phyloP scores from a whole-genome alignment of 2,888 invertebrate genomes.

The Pyralis farinalis region DNA sequence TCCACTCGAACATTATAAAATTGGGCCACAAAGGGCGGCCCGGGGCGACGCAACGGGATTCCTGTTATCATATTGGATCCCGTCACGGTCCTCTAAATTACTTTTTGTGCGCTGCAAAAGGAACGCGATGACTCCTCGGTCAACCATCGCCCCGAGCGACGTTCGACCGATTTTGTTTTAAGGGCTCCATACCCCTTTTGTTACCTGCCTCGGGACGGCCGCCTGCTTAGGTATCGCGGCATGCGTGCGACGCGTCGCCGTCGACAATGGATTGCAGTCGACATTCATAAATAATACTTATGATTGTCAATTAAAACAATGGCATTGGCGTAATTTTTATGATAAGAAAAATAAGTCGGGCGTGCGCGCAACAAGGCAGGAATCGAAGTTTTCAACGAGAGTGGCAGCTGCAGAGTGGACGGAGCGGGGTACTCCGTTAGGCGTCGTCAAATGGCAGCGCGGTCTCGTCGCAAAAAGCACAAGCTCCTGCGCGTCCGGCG shows the following conservation, averaged over 20 bases:
- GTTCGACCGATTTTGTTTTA: constrained; percentile 55
- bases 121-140: constrained; percentile 49
- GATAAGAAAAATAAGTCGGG: constrained; percentile 6
- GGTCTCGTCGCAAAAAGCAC: constrained; percentile 39
- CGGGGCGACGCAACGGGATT: constrained; percentile 74
- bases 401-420: background rate
- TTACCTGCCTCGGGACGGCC: constrained; percentile 56
- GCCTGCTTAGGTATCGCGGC: constrained; percentile 31
- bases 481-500: constrained; percentile 49
- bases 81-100: constrained; percentile 68
- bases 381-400: background rate
- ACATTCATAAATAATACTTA: constrained; percentile 7
- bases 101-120: constrained; percentile 65
- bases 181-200: constrained; percentile 58
- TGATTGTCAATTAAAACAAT: constrained; percentile 12
- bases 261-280: constrained; percentile 18
- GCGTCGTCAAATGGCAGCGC: constrained; percentile 29
- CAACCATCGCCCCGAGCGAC: constrained; percentile 61
- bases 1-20: constrained; percentile 28
- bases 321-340: constrained; percentile 12
- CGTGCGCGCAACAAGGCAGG: background rate
- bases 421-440: constrained; percentile 28
- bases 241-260: constrained; percentile 22
- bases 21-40: constrained; percentile 37
- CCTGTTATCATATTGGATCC: constrained; percentile 73